Conservation (phyloP, 2,888 invertebrate species). For the Cantharis lateralis region DNA sequence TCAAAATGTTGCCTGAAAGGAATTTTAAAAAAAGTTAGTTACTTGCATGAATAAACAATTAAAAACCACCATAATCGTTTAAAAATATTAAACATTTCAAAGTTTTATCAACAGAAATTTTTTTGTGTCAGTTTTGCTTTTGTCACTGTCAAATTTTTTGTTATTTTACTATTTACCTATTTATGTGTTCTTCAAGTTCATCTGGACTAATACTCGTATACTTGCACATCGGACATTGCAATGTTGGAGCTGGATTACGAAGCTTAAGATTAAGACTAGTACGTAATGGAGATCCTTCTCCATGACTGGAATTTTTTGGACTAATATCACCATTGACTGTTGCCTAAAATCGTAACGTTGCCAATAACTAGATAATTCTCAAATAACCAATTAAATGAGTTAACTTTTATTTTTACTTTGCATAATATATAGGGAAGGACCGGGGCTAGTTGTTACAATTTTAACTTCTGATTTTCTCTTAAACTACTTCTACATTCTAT, state of each 20-base stretch:
- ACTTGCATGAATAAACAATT: not conserved
- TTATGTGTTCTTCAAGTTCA: constrained; percentile 81
- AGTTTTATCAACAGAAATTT: not conserved
- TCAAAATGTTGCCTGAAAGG: constrained; percentile 74
- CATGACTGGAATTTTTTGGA: constrained; percentile 59
- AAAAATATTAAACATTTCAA: not conserved
- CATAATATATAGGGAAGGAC: too few species aligned
- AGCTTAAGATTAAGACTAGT: constrained; percentile 72
- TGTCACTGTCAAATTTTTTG: not conserved
- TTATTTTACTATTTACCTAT: constrained; percentile 52
- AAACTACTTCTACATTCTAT: too few species aligned
- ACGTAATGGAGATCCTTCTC: constrained; percentile 76
- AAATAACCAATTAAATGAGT: not conserved
- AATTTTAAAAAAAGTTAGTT: not conserved
- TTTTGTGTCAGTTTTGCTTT: not conserved
- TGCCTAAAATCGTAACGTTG: constrained; percentile 41
- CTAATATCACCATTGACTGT: constrained; percentile 53
- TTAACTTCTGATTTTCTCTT: too few species aligned
- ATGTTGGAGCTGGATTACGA: constrained; percentile 62
- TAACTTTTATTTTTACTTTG: too few species aligned
- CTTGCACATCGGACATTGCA: constrained; percentile 77
- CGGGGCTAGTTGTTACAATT: too few species aligned
- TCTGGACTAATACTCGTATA: constrained; percentile 75
- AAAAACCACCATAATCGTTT: not conserved
- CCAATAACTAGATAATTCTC: not conserved